Percentiles rank a stretch among this genome's conserved stretches.
Conservation (phyloP, 2,797 vertebrate species). For the Salarias fasciatus region DNA sequence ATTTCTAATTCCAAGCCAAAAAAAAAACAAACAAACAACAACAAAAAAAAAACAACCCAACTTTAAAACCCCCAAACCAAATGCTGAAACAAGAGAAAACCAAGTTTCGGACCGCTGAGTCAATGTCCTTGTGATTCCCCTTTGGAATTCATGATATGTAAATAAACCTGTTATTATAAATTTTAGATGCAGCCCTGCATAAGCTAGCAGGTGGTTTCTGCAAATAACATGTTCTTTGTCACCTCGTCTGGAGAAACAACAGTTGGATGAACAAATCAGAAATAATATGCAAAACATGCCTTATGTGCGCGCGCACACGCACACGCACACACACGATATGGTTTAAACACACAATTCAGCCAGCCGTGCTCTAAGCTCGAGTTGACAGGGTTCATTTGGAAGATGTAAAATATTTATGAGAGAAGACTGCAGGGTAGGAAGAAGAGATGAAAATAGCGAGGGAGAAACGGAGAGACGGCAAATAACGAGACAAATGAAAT, state of each 20-base stretch:
- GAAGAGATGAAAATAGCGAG: slow-evolving; percentile 58
- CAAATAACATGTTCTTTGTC: slow-evolving; percentile 29
- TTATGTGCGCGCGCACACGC: neutral
- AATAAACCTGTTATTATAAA: neutral
- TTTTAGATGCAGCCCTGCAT: neutral
- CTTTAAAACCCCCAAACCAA: too few relatives aligned
- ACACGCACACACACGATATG: slow-evolving; percentile 27
- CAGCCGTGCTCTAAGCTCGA: slow-evolving; percentile 56
- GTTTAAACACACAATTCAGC: slow-evolving; percentile 52
- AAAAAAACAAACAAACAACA: too few relatives aligned
- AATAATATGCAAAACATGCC: slow-evolving; percentile 24
- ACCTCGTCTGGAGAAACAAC: slow-evolving; percentile 14
- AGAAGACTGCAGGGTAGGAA: slow-evolving; percentile 61
- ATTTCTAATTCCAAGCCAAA: too few relatives aligned
- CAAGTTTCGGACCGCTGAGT: neutral
- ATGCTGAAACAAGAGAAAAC: too few relatives aligned
- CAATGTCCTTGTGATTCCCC: neutral
- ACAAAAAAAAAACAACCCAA: too few relatives aligned
- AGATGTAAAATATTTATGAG: slow-evolving; percentile 81
- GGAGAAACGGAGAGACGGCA: slow-evolving; percentile 41
- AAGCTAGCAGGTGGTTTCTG: neutral
- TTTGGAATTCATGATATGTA: neutral
- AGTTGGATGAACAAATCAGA: slow-evolving; percentile 16
- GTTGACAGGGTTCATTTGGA: slow-evolving; percentile 78
- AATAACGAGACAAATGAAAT: slow-evolving; percentile 53